Conservation (phyloP, 2,888 invertebrate species). For the Bellardia pandia region DNA sequence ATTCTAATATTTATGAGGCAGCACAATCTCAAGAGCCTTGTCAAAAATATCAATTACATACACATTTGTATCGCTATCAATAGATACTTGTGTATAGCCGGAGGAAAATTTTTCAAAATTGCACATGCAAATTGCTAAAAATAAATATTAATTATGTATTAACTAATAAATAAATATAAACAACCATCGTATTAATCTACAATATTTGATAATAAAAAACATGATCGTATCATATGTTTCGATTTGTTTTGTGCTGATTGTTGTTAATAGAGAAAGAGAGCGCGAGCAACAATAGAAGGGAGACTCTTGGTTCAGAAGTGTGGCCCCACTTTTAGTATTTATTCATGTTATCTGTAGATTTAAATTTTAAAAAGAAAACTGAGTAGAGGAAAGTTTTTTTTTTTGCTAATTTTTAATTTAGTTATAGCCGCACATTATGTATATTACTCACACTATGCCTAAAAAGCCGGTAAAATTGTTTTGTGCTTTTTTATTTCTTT, state of each 20-base stretch:
- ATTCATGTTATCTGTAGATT: slow-evolving; percentile 4
- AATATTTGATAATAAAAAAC: not conserved
- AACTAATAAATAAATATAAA: not conserved
- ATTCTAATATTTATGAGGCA: not conserved
- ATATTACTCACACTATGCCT: not conserved
- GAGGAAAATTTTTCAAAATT: not conserved
- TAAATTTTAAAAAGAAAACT: not conserved
- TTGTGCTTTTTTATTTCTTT: not conserved
- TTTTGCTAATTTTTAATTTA: slow-evolving; percentile 7
- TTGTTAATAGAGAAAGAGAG: not conserved
- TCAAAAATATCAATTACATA: not conserved
- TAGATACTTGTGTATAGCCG: not conserved
- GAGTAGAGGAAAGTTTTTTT: slow-evolving; percentile 18
- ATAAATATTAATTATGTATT: too few species aligned
- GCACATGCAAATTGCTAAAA: too few species aligned
- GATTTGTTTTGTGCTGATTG: not conserved
- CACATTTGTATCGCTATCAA: not conserved
- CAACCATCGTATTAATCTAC: not conserved
- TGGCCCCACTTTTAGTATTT: not conserved
- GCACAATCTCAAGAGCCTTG: not conserved
- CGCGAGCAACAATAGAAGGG: not conserved
- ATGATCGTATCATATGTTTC: slow-evolving; percentile 7
- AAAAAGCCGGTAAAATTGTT: not conserved
- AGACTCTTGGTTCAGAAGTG: not conserved
- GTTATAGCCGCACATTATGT: not conserved